phyloP scores from a whole-genome alignment of 2,113 vertebrate species.

The Taurulus bubalis region DNA sequence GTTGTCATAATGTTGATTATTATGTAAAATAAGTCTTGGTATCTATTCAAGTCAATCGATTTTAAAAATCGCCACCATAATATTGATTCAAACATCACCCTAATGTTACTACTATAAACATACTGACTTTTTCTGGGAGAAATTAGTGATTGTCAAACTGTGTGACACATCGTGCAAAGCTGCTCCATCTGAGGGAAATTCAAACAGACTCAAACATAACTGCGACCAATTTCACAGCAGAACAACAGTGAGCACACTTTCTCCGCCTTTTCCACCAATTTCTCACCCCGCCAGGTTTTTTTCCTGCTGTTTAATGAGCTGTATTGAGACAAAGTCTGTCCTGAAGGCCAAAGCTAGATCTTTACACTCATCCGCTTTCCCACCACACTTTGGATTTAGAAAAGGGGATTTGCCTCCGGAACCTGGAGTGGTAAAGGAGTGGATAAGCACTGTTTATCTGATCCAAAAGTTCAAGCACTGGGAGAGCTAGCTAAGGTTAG shows the following conservation, averaged over 20 bases:
- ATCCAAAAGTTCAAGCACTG: constrained; percentile 48
- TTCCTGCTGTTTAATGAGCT: constrained; percentile 5
- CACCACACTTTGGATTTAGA: constrained; percentile 53
- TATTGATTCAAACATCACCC: too few species aligned
- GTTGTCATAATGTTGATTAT: background rate
- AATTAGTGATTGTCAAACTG: background rate
- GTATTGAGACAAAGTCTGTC: constrained; percentile 37
- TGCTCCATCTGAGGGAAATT: constrained; percentile 30
- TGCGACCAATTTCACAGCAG: constrained; percentile 6
- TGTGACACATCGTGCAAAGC: background rate
- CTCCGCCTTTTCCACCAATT: background rate
- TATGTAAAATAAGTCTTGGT: background rate
- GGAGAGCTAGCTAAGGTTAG: constrained; percentile 34
- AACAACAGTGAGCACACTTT: constrained; percentile 5
- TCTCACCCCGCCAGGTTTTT: background rate
- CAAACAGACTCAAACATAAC: constrained; percentile 5
- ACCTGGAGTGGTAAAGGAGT: constrained; percentile 36
- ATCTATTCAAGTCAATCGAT: background rate
- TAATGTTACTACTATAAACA: too few species aligned
- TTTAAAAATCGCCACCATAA: background rate
- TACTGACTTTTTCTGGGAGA: too few species aligned
- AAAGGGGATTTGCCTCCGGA: constrained; percentile 53
- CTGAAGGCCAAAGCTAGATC: constrained; percentile 39
- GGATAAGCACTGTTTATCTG: constrained; percentile 62
- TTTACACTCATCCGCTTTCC: constrained; percentile 46